phyloP scores from a whole-genome alignment of 2,888 invertebrate genomes.

The Xestia c-nigrum region DNA sequence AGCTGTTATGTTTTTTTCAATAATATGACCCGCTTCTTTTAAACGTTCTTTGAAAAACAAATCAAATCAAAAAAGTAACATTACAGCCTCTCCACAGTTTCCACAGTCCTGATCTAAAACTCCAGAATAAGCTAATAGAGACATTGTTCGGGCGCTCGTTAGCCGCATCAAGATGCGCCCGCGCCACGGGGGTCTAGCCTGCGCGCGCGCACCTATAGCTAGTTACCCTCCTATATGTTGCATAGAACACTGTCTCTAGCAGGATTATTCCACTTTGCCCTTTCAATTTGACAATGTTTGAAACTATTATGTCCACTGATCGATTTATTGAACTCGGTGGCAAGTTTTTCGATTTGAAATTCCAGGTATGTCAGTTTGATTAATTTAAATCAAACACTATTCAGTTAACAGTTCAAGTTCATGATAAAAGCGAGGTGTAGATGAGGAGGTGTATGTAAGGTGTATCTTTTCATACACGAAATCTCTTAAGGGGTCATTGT shows the following conservation, averaged over 20 bases:
- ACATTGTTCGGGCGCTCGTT: slow-evolving; percentile 89
- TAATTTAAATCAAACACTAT: neutral
- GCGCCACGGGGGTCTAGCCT: slow-evolving; percentile 82
- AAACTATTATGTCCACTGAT: neutral
- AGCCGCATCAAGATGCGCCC: slow-evolving; percentile 85
- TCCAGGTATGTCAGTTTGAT: neutral
- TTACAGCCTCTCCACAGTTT: slow-evolving; percentile 64
- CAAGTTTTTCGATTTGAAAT: neutral
- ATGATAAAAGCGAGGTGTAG: no score
- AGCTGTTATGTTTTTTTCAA: neutral
- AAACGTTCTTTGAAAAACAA: neutral
- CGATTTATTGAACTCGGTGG: neutral
- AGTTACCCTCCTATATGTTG: slow-evolving; percentile 48
- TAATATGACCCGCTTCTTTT: neutral
- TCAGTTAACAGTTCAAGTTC: no score
- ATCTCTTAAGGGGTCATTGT: no score
- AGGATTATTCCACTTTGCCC: slow-evolving; percentile 1
- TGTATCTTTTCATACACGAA: no score
- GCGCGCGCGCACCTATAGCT: slow-evolving; percentile 62
- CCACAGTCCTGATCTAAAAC: slow-evolving; percentile 75
- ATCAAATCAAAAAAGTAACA: slow-evolving; percentile 13
- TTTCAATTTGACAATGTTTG: neutral
- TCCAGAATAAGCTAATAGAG: slow-evolving; percentile 89
- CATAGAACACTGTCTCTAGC: slow-evolving; percentile 24
- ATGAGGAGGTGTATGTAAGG: no score